These are phyloP conservation scores for Sebastes minor DNA, from an alignment of 2,797 vertebrate species.

Conservation along the genomic window DNA sequence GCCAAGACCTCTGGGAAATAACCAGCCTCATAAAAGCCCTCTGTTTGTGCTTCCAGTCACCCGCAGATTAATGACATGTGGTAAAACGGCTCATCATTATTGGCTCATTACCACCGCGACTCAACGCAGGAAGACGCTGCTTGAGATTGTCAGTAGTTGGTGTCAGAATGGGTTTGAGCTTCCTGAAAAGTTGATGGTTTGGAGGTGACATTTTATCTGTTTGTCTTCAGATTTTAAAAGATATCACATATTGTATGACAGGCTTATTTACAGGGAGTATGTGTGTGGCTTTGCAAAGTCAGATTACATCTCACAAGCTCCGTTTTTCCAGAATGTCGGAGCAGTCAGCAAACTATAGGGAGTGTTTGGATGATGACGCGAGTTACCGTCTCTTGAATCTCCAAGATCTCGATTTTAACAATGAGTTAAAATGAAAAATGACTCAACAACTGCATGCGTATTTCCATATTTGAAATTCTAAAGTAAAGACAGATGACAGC, in stretches of 20 bases:
- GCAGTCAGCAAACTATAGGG: too few species aligned
- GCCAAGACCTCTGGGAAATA: constrained; percentile 63
- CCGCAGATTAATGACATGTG: constrained; percentile 52
- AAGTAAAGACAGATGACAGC: too few species aligned
- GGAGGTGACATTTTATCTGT: not conserved
- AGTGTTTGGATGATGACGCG: too few species aligned
- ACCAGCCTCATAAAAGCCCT: constrained; percentile 49
- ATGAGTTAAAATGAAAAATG: too few species aligned
- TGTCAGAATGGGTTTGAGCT: not conserved
- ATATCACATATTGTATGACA: not conserved
- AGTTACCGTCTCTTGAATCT: too few species aligned
- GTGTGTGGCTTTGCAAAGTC: not conserved
- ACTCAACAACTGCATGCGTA: too few species aligned
- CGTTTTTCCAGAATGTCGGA: not conserved
- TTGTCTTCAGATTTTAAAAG: not conserved
- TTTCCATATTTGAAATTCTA: too few species aligned
- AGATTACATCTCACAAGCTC: not conserved
- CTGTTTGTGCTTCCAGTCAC: constrained; percentile 53
- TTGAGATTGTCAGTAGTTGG: not conserved
- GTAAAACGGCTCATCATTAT: constrained; percentile 44
- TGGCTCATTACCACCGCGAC: constrained; percentile 43
- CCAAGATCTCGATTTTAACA: too few species aligned
- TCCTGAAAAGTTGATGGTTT: not conserved
- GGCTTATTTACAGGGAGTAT: not conserved
- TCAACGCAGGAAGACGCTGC: constrained; percentile 4